Evolutionary conservation across 2,797 vertebrate genomes (phyloP), one percentile per base, ranked within the genome.

Genomic region (Siniperca scherzeri): DNA sequence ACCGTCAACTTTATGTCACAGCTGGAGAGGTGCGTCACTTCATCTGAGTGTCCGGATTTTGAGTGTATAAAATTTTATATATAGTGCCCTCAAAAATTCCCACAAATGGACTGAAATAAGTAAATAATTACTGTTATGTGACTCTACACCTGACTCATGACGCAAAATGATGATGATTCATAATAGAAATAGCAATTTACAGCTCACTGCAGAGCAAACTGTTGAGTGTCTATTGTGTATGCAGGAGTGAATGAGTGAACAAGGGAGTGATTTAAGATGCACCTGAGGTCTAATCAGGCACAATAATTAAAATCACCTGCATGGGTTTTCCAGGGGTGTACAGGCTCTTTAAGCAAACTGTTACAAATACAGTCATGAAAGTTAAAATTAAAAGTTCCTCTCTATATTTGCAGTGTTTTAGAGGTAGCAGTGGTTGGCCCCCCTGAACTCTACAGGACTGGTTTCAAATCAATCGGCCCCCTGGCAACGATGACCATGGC

Each of bases 341-440:
- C 10, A 30, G 30, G 9, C 33, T 25, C 27, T 27, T 70, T 44
- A 33, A 46, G 52, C 50, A n/a, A 61, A 8, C 10, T 55, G 59
- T 52, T 44, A 22, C 3, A 46, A 38, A 57, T 11, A 42, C 13
- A 48, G 16, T 12, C 9, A 33, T 59, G 21, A 50, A 21, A 25
- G 8, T 4, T 19, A 2, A 59, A 38, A 17, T 40, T 1, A 22
- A 71, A 16, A 0, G 7, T 72, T 61, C 25, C 9, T 67, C 50
- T 78, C n/a, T 60, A 1, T 69, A 0, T 73, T 77, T 75, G 10
- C 87, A 96, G 95, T 53, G 85, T 94, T 75, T 66, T n/a, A 38
- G 96, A 96, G 62, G 60, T 95, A 0, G 94, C 90, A 0, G 92
- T 95, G 40, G 91, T 94, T 13, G 96, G 96, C 3, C 94, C 94